These are phyloP conservation scores for Tetramorium alpestre DNA, from an alignment of 1,140 invertebrate species.

Conservation along the genomic window DNA sequence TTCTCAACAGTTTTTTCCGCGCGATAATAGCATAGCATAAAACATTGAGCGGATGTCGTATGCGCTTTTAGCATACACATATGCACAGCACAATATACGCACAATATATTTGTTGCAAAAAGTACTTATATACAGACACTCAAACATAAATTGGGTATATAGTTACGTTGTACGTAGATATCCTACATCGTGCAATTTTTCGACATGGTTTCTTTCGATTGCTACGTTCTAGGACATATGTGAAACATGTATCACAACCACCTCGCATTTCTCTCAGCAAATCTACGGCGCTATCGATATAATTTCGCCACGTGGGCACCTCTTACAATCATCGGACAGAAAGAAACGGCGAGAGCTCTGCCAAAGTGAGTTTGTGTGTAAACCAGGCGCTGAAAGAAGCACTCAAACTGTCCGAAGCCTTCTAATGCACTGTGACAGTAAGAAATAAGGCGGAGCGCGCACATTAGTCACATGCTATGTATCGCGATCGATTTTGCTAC, in stretches of 20 bases:
- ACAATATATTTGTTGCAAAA: too few relatives aligned
- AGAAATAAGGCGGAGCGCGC: constrained; percentile 36
- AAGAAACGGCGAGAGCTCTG: constrained; percentile 28
- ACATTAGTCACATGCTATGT: constrained; percentile 52
- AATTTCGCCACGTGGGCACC: constrained; percentile 13
- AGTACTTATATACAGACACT: too few relatives aligned
- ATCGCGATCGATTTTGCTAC: constrained; percentile 35
- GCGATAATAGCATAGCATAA: not conserved
- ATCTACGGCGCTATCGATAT: constrained; percentile 17
- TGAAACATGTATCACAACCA: not conserved
- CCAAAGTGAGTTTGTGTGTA: constrained; percentile 60
- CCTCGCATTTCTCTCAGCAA: not conserved
- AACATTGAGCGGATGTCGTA: not conserved
- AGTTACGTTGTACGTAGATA: not conserved
- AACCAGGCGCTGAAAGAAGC: constrained; percentile 57
- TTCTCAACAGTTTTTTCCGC: not conserved
- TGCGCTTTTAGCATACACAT: not conserved
- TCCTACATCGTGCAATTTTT: not conserved
- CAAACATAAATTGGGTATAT: too few relatives aligned
- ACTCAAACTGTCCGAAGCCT: constrained; percentile 61
- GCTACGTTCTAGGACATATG: not conserved
- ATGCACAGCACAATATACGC: not conserved
- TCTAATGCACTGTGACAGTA: constrained; percentile 52
- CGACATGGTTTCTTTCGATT: not conserved
- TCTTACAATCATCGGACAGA: constrained; percentile 22